These are phyloP conservation scores for Heliopora coerulea DNA, from an alignment of 92 coral and sea anemone species.

Conservation along the genomic window DNA sequence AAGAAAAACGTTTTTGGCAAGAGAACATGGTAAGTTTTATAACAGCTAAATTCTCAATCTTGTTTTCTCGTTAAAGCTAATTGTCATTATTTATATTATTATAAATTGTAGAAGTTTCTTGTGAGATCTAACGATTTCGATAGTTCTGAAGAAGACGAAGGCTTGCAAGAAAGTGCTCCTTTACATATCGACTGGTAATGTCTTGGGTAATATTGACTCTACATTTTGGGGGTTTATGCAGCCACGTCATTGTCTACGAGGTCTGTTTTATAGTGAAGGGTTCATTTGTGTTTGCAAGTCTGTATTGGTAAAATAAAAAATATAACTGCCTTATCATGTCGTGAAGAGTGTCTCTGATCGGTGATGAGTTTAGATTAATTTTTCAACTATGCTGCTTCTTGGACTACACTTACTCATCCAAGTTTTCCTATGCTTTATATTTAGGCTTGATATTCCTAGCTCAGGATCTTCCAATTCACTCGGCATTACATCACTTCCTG, in stretches of 20 bases:
- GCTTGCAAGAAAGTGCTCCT: conserved; percentile 53
- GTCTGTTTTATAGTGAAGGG: no score
- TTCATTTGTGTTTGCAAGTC: no score
- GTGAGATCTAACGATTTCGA: conserved; percentile 60
- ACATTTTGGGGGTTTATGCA: no score
- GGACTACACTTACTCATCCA: no score
- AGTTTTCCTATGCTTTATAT: not conserved
- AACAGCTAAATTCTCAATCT: not conserved
- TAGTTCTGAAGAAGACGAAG: conserved; percentile 74
- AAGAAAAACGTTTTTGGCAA: no score
- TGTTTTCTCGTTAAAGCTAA: not conserved
- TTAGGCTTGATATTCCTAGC: not conserved
- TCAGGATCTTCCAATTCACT: not conserved
- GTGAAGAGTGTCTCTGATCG: no score
- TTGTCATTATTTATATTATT: not conserved
- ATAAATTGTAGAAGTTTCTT: conserved; percentile 44
- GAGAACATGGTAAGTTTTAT: conserved; percentile 55
- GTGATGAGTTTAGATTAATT: not conserved
- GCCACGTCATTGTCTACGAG: no score
- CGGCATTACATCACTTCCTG: not conserved
- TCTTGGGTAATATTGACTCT: no score
- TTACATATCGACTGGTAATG: conserved; percentile 74
- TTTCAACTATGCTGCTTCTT: not conserved
- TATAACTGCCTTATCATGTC: no score
- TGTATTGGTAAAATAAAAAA: no score